A percentile compares a stretch with the other conserved stretches of the same genome.
phyloP scores from a whole-genome alignment of 2,113 vertebrate genomes.

The Oryzias curvinotus region DNA sequence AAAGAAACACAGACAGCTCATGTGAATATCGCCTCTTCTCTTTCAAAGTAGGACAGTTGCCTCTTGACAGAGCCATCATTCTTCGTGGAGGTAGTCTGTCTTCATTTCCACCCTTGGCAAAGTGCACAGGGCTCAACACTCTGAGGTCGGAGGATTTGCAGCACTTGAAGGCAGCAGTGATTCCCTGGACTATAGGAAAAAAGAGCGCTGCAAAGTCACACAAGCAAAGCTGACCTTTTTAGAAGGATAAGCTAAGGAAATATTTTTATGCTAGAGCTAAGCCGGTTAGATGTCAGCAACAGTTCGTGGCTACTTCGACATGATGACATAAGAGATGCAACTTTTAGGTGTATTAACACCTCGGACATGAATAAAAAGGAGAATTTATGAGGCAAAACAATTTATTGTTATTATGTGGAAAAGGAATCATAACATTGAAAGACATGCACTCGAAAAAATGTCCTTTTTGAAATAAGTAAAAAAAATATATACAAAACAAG shows the following conservation, averaged over 20 bases:
- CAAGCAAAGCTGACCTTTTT: conserved; percentile 2
- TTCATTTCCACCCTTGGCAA: conserved; percentile 59
- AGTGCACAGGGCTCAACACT: conserved; percentile 65
- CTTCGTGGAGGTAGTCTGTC: conserved; percentile 64
- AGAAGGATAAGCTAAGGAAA: conserved; percentile 25
- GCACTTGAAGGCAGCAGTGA: conserved; percentile 59
- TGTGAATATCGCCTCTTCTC: conserved; percentile 40
- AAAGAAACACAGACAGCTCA: conserved; percentile 31
- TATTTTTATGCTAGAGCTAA: conserved; percentile 16
- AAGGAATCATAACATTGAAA: too few relatives aligned
- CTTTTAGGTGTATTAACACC: too few relatives aligned
- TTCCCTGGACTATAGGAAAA: conserved; percentile 40
- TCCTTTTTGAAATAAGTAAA: too few relatives aligned
- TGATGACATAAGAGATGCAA: not conserved
- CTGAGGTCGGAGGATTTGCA: conserved; percentile 64
- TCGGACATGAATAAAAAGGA: too few relatives aligned
- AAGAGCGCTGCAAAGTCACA: conserved; percentile 18
- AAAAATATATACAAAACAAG: too few relatives aligned
- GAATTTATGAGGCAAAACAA: too few relatives aligned
- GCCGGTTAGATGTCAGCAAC: not conserved
- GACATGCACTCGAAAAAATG: too few relatives aligned
- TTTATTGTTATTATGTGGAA: too few relatives aligned
- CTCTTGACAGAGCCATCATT: conserved; percentile 63
- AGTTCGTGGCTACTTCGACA: not conserved
- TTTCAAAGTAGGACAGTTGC: conserved; percentile 69